phyloP scores from a whole-genome alignment of 1,140 invertebrate genomes.

The Anthonomus grandis region DNA sequence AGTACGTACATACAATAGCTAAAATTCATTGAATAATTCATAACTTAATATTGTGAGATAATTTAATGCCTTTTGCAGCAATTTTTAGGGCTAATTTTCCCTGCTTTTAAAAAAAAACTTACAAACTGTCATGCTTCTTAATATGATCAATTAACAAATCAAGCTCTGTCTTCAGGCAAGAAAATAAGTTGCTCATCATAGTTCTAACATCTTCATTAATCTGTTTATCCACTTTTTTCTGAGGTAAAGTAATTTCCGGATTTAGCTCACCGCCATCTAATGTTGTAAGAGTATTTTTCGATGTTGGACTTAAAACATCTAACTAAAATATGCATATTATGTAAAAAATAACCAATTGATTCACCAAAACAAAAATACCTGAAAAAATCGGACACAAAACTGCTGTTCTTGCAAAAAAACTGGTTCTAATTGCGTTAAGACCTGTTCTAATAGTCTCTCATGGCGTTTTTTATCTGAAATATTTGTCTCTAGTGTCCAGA shows the following conservation, averaged over 20 bases:
- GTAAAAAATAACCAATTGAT: background rate
- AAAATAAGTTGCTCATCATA: conserved; percentile 87
- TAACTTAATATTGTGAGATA: no score
- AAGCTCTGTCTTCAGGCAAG: conserved; percentile 80
- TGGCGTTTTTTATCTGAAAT: conserved; percentile 57
- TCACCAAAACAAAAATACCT: conserved; percentile 45
- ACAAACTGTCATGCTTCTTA: conserved; percentile 87
- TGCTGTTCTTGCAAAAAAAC: conserved; percentile 93
- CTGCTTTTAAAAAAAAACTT: conserved; percentile 46
- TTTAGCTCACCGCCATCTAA: conserved; percentile 47
- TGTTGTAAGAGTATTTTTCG: conserved; percentile 57
- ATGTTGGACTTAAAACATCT: conserved; percentile 57
- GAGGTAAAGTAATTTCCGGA: conserved; percentile 46
- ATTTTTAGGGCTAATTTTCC: background rate
- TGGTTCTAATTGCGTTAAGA: conserved; percentile 85
- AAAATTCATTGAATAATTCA: no score
- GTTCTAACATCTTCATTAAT: conserved; percentile 75
- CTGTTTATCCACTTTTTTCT: conserved; percentile 65
- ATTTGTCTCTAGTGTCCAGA: conserved; percentile 56
- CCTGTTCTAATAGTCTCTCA: conserved; percentile 74
- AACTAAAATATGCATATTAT: conserved; percentile 49
- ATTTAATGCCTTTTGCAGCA: background rate
- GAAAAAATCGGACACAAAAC: conserved; percentile 93
- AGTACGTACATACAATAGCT: conserved; percentile 92
- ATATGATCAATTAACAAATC: conserved; percentile 80